Percentiles rank a stretch among this genome's conserved stretches.
Evolutionary conservation across 2,888 invertebrate species (phyloP).

Genomic region (Ochropleura leucogaster): DNA sequence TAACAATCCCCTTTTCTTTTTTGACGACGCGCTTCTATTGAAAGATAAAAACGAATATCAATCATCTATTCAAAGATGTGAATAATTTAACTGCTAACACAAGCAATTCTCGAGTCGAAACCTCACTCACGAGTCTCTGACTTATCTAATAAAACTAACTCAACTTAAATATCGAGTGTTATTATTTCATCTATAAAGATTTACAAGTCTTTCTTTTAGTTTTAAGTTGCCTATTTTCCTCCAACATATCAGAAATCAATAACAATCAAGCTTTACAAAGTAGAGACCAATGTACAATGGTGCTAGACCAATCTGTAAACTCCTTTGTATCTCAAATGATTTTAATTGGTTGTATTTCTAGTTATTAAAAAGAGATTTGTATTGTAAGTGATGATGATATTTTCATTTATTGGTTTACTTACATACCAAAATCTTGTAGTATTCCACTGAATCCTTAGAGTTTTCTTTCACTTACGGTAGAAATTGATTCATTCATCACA

Average conservation of each 20-base stretch:
- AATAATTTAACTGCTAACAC: background rate
- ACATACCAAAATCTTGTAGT: background rate
- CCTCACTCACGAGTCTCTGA: background rate
- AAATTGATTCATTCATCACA: too few species aligned
- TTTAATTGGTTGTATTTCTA: background rate
- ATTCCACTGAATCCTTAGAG: too few species aligned
- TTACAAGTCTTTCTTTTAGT: background rate
- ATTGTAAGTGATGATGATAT: background rate
- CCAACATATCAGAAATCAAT: background rate
- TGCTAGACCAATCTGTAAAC: background rate
- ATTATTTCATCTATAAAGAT: background rate
- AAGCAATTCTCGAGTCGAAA: background rate
- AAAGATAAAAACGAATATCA: background rate
- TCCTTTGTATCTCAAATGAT: background rate
- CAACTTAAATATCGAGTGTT: background rate
- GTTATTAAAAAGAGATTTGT: background rate
- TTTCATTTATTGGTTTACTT: background rate
- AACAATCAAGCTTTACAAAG: conserved; percentile 3
- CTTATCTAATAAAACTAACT: background rate
- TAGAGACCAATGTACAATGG: background rate
- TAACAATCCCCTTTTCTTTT: background rate
- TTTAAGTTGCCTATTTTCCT: background rate
- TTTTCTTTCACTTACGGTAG: too few species aligned
- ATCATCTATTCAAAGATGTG: background rate
- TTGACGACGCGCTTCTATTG: background rate